Conservation (phyloP, 2,888 invertebrate genomes). For the Nasonovia ribisnigri region DNA sequence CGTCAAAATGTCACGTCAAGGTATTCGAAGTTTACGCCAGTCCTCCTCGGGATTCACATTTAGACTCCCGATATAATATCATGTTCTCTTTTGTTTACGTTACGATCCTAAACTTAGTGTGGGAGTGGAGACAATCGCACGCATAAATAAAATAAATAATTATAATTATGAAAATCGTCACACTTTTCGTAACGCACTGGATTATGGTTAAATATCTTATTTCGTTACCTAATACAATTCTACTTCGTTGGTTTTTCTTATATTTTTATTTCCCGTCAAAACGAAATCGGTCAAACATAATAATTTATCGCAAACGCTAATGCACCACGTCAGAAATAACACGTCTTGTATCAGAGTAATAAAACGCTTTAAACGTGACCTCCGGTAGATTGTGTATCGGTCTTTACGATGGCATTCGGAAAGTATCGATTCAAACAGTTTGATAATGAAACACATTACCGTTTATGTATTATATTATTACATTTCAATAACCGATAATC, state of each 20-base stretch:
- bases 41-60: background rate
- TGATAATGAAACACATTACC: background rate
- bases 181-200: no score
- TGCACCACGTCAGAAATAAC: background rate
- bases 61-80: background rate
- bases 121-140: background rate
- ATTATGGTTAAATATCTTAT: background rate
- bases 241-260: background rate
- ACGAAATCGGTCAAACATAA: background rate
- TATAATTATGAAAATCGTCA: background rate
- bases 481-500: background rate
- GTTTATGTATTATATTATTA: background rate
- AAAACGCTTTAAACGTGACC: constrained; percentile 18
- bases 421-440: background rate
- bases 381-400: background rate
- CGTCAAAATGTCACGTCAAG: background rate
- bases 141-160: background rate
- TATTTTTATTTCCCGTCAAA: background rate
- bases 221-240: background rate
- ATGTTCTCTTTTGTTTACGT: background rate
- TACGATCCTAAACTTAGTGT: background rate
- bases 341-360: background rate
- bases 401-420: background rate
- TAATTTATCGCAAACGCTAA: constrained; percentile 15
- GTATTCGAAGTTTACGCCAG: background rate